Evolutionary conservation across 1,140 invertebrate genomes (phyloP).

Genomic region (Drosophila arizonae): DNA sequence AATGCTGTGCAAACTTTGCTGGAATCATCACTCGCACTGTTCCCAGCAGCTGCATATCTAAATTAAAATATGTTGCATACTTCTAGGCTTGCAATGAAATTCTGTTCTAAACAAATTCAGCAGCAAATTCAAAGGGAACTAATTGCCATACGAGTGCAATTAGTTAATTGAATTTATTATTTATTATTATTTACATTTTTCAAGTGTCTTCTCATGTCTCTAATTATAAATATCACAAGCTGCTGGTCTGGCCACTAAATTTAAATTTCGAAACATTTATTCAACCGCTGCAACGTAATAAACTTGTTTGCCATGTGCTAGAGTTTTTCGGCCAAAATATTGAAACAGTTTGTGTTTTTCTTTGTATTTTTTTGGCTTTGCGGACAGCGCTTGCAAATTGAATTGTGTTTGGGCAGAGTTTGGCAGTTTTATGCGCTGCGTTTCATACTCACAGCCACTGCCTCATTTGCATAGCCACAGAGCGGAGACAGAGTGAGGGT

Average conservation of each 20-base stretch:
- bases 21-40: no score
- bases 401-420: conserved; percentile 28
- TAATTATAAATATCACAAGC: no score
- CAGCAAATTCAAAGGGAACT: no score
- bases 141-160: no score
- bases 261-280: background rate
- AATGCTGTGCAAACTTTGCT: no score
- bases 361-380: conserved; percentile 12
- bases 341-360: background rate
- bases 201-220: background rate
- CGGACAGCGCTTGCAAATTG: conserved; percentile 47
- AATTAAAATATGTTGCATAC: background rate
- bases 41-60: background rate
- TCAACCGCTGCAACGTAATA: background rate
- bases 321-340: background rate
- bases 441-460: conserved; percentile 35
- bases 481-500: conserved; percentile 4
- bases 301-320: conserved; percentile 19
- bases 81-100: background rate
- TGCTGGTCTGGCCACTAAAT: no score
- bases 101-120: background rate
- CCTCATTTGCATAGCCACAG: conserved; percentile 63
- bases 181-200: background rate
- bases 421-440: conserved; percentile 22
- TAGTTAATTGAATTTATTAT: background rate